phyloP scores from a whole-genome alignment of 2,888 invertebrate genomes.

The Alloplasta piceator region DNA sequence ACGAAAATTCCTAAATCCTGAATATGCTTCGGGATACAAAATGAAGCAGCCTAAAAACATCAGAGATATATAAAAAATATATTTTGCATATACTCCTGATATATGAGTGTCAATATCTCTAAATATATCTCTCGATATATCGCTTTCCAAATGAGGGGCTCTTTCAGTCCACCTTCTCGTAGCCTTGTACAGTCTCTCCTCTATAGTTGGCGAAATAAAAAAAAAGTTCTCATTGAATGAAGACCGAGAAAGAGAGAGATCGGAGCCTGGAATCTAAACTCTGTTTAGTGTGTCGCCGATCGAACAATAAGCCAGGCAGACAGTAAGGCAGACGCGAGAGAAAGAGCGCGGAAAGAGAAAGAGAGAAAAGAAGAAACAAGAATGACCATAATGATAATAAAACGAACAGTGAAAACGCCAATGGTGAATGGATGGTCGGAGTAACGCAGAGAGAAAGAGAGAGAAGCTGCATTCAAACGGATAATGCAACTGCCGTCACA shows the following conservation, averaged over 20 bases:
- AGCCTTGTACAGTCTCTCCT: neutral
- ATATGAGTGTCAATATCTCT: no score
- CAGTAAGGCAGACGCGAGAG: slow-evolving; percentile 32
- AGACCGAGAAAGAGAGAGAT: neutral
- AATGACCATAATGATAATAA: slow-evolving; percentile 25
- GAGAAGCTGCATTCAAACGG: slow-evolving; percentile 3
- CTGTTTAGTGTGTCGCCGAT: slow-evolving; percentile 29
- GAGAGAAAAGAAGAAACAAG: slow-evolving; percentile 49
- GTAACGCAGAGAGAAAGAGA: slow-evolving; percentile 5
- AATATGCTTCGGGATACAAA: no score
- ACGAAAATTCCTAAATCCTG: no score
- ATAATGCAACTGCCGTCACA: slow-evolving; percentile 23
- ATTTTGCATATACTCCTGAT: no score
- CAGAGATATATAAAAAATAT: no score
- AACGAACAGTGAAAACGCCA: slow-evolving; percentile 48
- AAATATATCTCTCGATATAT: neutral
- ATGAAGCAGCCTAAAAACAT: no score
- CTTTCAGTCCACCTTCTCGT: neutral
- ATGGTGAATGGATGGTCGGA: slow-evolving; percentile 42
- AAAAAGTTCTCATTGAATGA: slow-evolving; percentile 29
- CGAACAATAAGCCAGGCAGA: slow-evolving; percentile 46
- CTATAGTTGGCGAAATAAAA: slow-evolving; percentile 17
- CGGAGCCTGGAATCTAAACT: slow-evolving; percentile 29
- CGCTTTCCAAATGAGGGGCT: neutral
- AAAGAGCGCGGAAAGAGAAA: slow-evolving; percentile 17